Evolutionary conservation across 2,888 invertebrate species (phyloP).

Genomic region (Brachyptera putata): DNA sequence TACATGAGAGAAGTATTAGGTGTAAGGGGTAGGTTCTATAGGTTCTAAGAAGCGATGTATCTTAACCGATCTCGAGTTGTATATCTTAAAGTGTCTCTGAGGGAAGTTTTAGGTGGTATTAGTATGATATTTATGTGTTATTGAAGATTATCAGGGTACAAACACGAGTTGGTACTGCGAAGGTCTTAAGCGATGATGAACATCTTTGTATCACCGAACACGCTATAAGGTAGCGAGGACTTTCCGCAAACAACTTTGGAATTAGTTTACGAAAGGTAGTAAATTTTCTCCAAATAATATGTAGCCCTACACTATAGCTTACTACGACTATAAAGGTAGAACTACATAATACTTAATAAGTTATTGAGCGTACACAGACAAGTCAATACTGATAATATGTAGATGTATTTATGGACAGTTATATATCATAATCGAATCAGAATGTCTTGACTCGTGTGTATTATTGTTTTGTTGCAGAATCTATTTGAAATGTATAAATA

Average conservation of each 20-base stretch:
- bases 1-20: too few species aligned
- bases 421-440: too few species aligned
- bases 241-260: conserved; percentile 12
- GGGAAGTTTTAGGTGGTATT: conserved; percentile 22
- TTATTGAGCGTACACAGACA: conserved; percentile 5
- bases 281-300: conserved; percentile 17
- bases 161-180: conserved; percentile 4
- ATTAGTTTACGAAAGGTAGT: conserved; percentile 19
- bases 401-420: too few species aligned
- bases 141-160: conserved; percentile 37
- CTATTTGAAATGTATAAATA: too few species aligned
- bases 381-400: too few species aligned
- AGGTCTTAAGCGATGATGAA: conserved; percentile 20
- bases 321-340: neutral
- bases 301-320: neutral
- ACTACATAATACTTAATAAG: neutral
- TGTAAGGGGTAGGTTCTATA: too few species aligned
- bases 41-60: too few species aligned
- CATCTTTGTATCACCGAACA: neutral
- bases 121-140: conserved; percentile 38
- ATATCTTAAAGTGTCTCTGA: conserved; percentile 21
- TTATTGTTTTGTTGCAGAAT: too few species aligned
- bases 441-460: too few species aligned
- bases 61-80: conserved; percentile 17
- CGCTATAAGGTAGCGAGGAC: neutral